These are phyloP conservation scores for Alaudala cheleensis DNA, from an alignment of 2,113 vertebrate species.

Conservation along the genomic window DNA sequence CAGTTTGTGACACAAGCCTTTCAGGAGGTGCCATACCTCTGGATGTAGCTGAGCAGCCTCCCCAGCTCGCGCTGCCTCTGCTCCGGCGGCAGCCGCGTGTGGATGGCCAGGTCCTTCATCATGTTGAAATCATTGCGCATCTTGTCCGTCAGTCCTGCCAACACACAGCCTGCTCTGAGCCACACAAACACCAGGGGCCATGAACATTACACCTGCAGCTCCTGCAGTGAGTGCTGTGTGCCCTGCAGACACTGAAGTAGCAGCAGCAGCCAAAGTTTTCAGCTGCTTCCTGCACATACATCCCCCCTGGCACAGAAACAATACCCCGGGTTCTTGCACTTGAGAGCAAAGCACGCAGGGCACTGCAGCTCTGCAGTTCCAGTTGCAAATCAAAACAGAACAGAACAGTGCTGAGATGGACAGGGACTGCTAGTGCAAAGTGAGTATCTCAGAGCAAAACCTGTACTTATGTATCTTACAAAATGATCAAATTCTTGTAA, in stretches of 20 bases:
- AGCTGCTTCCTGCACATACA: background rate
- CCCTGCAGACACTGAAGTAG: background rate
- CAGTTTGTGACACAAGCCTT: background rate
- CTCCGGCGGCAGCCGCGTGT: conserved; percentile 86
- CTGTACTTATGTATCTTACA: background rate
- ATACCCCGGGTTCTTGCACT: background rate
- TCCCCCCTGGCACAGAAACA: background rate
- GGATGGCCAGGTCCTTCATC: conserved; percentile 88
- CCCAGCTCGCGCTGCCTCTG: conserved; percentile 82
- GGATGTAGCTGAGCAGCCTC: conserved; percentile 79
- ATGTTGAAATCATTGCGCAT: conserved; percentile 88
- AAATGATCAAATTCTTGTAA: background rate
- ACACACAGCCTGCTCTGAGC: background rate
- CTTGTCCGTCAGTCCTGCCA: conserved; percentile 88
- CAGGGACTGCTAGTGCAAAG: background rate
- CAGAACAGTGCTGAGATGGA: background rate
- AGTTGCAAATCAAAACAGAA: background rate
- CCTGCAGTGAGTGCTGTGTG: rapidly evolving
- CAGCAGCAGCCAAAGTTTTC: background rate
- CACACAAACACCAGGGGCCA: background rate
- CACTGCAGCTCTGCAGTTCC: background rate
- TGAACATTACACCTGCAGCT: background rate
- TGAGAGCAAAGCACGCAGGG: background rate
- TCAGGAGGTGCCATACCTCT: conserved; percentile 68
- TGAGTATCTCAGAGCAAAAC: background rate